A percentile compares a stretch with the other conserved stretches of the same genome.
Evolutionary conservation across 1,140 invertebrate species (phyloP).

Genomic region (Pygmarrhopalites habei): DNA sequence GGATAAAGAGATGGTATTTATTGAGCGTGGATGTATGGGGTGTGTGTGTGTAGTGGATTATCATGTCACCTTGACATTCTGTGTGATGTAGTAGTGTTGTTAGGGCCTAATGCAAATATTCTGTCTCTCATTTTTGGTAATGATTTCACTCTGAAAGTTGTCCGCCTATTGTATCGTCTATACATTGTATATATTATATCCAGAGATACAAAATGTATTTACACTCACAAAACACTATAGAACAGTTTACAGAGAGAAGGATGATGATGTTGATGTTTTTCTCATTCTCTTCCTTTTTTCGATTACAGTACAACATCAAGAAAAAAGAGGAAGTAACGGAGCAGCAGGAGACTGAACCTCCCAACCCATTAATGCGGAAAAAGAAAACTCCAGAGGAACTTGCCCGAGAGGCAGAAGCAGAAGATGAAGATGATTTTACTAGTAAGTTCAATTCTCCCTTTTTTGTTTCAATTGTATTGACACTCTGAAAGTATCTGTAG

Average conservation of each 20-base stretch:
- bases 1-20: no score
- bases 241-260: no score
- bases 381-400: slow-evolving; percentile 96
- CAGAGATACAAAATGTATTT: no score
- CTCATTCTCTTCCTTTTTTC: not conserved
- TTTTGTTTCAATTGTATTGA: slow-evolving; percentile 14
- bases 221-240: no score
- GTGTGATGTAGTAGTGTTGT: no score
- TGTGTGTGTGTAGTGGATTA: no score
- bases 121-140: not conserved
- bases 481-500: no score
- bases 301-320: slow-evolving; percentile 91
- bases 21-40: no score
- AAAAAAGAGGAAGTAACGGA: slow-evolving; percentile 88
- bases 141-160: not conserved
- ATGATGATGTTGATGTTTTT: no score
- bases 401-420: slow-evolving; percentile 86
- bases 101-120: not conserved
- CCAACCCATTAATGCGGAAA: slow-evolving; percentile 86
- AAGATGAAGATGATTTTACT: slow-evolving; percentile 92
- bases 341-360: slow-evolving; percentile 60
- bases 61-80: no score
- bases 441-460: slow-evolving; percentile 58
- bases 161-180: no score
- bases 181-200: no score